Conservation (phyloP, 2,113 vertebrate genomes). For the Sinosuthora webbiana region DNA sequence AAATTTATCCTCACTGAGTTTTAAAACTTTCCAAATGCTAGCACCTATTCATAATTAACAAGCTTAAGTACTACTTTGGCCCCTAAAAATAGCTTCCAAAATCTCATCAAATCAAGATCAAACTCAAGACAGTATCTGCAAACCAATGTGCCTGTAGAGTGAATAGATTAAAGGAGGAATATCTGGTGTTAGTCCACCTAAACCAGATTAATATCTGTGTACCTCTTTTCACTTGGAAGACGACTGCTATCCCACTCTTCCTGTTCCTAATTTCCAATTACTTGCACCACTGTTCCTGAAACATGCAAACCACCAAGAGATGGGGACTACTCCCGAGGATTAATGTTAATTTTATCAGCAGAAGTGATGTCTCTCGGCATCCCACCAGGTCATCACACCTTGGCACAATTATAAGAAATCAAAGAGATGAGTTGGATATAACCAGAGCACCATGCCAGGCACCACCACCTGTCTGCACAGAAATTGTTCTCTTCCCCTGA, state of each 20-base stretch:
- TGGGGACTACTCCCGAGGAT: neutral
- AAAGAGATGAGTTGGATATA: neutral
- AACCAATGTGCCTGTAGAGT: neutral
- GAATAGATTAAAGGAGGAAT: neutral
- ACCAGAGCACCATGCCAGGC: neutral
- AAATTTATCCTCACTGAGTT: neutral
- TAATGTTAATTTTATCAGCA: neutral
- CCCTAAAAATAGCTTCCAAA: neutral
- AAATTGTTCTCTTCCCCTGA: neutral
- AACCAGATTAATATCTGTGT: neutral
- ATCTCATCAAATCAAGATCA: neutral
- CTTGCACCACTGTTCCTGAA: neutral
- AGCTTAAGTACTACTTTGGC: neutral
- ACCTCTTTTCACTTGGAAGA: neutral
- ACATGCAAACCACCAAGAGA: neutral
- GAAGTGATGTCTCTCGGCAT: neutral
- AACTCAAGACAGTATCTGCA: neutral
- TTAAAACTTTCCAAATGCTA: neutral
- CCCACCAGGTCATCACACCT: neutral
- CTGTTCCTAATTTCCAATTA: neutral
- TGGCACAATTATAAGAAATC: neutral
- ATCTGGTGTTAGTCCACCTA: neutral
- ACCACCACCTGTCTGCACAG: neutral
- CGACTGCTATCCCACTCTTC: neutral
- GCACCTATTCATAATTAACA: neutral